Percentiles rank a stretch among this genome's conserved stretches.
Conservation (phyloP, 2,888 invertebrate genomes). For the Mythimna impura region DNA sequence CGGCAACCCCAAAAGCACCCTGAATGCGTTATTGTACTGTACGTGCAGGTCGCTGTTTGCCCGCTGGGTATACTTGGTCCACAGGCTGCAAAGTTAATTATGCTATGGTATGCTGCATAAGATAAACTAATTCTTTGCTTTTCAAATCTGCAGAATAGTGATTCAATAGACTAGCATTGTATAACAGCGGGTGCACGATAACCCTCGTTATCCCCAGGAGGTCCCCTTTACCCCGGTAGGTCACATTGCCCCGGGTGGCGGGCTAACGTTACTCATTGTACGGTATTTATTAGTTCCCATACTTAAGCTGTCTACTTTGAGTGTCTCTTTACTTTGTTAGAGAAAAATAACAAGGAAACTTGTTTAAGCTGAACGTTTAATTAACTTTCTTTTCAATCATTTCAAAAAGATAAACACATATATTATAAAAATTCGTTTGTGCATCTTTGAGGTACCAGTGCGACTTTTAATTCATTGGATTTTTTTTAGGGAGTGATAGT, state of each 20-base stretch:
- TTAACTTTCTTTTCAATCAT: too few species aligned
- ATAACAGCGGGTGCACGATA: constrained; percentile 27
- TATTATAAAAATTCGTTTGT: too few species aligned
- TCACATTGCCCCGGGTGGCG: constrained; percentile 26
- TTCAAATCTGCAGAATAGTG: constrained; percentile 6
- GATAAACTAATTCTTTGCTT: not conserved
- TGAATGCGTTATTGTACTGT: too few species aligned
- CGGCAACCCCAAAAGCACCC: too few species aligned
- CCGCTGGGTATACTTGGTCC: too few species aligned
- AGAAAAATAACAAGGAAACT: not conserved
- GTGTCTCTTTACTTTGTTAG: not conserved
- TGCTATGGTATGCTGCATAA: too few species aligned
- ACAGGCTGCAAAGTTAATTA: too few species aligned
- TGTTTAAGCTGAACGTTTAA: not conserved
- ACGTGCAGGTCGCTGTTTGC: too few species aligned
- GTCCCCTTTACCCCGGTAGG: constrained; percentile 43
- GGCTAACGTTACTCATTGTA: constrained; percentile 6
- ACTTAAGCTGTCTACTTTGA: constrained; percentile 13
- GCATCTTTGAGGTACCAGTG: too few species aligned
- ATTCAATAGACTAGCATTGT: constrained; percentile 19
- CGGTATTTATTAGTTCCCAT: constrained; percentile 34
- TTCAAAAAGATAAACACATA: too few species aligned
- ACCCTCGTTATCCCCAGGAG: constrained; percentile 50
- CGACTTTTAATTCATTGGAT: too few species aligned
- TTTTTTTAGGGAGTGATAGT: too few species aligned